Conservation (phyloP, 2,888 invertebrate genomes). For the Nematopogon swammerdamellus region DNA sequence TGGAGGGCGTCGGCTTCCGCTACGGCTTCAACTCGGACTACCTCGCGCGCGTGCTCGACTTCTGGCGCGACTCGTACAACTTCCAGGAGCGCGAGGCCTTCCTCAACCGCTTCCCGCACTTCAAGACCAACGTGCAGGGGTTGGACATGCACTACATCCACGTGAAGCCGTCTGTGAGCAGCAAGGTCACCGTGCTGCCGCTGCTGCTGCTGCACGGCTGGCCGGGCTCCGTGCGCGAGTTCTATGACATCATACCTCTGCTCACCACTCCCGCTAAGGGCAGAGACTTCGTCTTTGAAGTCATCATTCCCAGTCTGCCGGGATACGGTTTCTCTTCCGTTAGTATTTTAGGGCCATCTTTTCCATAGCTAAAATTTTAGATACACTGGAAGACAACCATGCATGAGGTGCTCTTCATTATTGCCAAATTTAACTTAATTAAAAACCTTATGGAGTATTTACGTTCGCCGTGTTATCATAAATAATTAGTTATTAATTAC, state of each 20-base stretch:
- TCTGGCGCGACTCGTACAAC: constrained; percentile 64
- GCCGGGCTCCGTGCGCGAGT: constrained; percentile 79
- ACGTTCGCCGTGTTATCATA: no score
- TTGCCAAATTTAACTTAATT: no score
- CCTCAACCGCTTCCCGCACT: constrained; percentile 67
- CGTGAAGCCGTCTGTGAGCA: constrained; percentile 44
- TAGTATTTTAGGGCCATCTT: constrained; percentile 13
- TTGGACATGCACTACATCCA: constrained; percentile 67
- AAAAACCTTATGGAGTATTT: no score
- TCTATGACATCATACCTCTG: constrained; percentile 67
- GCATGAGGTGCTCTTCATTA: no score
- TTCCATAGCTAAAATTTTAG: no score
- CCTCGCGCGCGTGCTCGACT: constrained; percentile 39
- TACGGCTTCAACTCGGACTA: constrained; percentile 58
- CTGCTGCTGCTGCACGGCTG: constrained; percentile 76
- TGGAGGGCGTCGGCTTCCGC: constrained; percentile 48
- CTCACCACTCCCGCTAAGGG: constrained; percentile 52
- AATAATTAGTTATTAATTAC: no score
- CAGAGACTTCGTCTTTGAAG: constrained; percentile 58
- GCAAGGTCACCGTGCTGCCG: constrained; percentile 49
- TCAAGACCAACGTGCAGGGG: constrained; percentile 68
- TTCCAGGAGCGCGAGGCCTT: constrained; percentile 60
- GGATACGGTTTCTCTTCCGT: constrained; percentile 46
- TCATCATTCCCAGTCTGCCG: constrained; percentile 56
- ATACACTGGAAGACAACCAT: no score